These are phyloP conservation scores for Collichthys lucidus DNA, from an alignment of 2,113 vertebrate species.

Conservation along the genomic window DNA sequence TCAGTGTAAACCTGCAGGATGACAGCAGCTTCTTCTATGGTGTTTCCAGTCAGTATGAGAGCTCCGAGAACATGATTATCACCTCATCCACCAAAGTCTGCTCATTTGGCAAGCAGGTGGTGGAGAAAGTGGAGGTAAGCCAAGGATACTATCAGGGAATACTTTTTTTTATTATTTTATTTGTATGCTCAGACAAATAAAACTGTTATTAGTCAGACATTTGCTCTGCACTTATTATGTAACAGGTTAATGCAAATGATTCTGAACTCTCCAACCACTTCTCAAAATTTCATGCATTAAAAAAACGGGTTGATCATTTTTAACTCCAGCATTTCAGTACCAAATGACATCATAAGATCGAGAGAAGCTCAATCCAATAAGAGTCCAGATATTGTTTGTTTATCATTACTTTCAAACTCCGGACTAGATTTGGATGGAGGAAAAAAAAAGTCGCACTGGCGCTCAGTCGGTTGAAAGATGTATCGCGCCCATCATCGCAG, in stretches of 20 bases:
- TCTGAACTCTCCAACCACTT: neutral
- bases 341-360: no score
- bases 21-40: conserved; percentile 95
- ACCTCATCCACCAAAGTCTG: conserved; percentile 97
- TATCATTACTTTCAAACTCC: no score
- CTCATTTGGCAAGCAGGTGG: conserved; percentile 97
- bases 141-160: no score
- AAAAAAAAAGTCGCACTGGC: neutral
- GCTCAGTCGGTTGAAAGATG: neutral
- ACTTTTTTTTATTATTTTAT: neutral
- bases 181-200: neutral
- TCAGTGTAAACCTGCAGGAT: conserved; percentile 92
- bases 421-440: neutral
- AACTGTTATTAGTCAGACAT: neutral
- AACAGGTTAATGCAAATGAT: neutral
- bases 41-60: conserved; percentile 96
- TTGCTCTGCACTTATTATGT: neutral
- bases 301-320: neutral
- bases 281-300: neutral
- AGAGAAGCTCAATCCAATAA: neutral
- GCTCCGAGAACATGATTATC: conserved; percentile 95
- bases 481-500: no score
- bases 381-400: neutral
- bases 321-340: neutral
- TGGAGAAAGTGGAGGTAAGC: conserved; percentile 96